Evolutionary conservation across 2,797 vertebrate species (phyloP).

Genomic region (Caiman crocodilus): DNA sequence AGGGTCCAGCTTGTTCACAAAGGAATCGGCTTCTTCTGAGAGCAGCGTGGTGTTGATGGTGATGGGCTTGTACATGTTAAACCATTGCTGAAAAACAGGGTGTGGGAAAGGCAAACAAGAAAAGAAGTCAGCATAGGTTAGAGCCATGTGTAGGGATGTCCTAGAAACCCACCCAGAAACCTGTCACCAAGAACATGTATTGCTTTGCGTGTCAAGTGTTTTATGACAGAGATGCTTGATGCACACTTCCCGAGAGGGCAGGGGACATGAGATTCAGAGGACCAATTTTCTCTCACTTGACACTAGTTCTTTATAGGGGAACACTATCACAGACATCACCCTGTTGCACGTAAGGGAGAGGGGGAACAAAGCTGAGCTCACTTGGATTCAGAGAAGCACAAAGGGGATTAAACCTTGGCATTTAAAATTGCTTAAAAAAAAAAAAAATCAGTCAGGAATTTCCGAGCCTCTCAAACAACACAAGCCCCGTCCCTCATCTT

Average conservation of each 20-base stretch:
- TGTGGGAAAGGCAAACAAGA: background rate
- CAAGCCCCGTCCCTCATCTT: background rate
- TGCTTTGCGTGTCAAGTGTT: background rate
- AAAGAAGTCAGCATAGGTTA: background rate
- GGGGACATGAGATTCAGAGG: background rate
- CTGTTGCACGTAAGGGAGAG: background rate
- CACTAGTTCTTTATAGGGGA: background rate
- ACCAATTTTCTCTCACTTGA: no score
- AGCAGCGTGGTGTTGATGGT: constrained; percentile 83
- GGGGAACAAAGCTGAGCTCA: background rate
- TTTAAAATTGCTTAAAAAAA: background rate
- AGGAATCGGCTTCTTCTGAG: constrained; percentile 83
- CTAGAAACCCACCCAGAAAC: background rate
- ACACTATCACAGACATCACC: background rate
- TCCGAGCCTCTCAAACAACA: background rate
- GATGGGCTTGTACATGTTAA: constrained; percentile 94
- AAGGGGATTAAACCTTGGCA: background rate
- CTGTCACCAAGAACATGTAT: background rate
- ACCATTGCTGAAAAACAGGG: constrained; percentile 91
- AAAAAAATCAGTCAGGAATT: background rate
- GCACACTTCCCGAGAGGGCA: background rate
- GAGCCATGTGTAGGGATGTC: background rate
- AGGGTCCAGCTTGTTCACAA: constrained; percentile 94
- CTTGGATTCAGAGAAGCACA: constrained; percentile 20
- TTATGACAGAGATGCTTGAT: background rate